Conservation (phyloP, 2,797 vertebrate genomes). For the Alcedo quadribrachys region DNA sequence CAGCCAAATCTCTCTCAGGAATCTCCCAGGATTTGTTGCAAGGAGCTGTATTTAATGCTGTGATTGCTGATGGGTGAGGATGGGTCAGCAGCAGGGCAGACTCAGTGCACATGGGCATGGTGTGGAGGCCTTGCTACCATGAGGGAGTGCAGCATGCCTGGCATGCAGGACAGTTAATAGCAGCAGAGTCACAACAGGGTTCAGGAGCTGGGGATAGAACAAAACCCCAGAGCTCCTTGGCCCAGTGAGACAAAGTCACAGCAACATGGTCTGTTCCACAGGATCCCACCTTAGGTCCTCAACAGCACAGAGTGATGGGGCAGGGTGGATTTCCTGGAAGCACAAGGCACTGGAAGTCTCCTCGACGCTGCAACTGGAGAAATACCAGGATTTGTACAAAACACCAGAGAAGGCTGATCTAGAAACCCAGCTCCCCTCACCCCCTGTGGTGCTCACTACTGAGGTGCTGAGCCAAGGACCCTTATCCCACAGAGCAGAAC, state of each 20-base stretch:
- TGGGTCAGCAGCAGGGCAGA: not conserved
- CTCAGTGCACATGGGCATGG: rapidly evolving
- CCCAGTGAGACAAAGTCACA: not conserved
- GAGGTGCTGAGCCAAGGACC: not conserved
- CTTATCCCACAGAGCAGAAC: not conserved
- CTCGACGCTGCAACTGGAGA: not conserved
- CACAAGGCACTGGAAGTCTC: not conserved
- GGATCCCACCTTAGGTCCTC: rapidly evolving
- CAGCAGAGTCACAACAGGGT: not conserved
- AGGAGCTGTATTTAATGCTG: constrained; percentile 37
- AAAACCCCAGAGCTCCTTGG: not conserved
- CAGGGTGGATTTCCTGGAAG: not conserved
- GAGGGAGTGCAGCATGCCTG: not conserved
- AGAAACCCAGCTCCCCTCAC: not conserved
- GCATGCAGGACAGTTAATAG: not conserved
- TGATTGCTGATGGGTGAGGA: not conserved
- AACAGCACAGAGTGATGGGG: not conserved
- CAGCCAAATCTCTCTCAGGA: not conserved
- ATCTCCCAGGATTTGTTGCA: constrained; percentile 36
- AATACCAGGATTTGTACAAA: not conserved
- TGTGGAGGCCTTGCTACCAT: not conserved
- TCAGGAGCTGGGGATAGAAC: not conserved
- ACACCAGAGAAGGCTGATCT: not conserved
- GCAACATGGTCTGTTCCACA: not conserved
- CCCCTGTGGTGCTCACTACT: rapidly evolving